Conservation (phyloP, 1,140 invertebrate species). For the Latrodectus geometricus region DNA sequence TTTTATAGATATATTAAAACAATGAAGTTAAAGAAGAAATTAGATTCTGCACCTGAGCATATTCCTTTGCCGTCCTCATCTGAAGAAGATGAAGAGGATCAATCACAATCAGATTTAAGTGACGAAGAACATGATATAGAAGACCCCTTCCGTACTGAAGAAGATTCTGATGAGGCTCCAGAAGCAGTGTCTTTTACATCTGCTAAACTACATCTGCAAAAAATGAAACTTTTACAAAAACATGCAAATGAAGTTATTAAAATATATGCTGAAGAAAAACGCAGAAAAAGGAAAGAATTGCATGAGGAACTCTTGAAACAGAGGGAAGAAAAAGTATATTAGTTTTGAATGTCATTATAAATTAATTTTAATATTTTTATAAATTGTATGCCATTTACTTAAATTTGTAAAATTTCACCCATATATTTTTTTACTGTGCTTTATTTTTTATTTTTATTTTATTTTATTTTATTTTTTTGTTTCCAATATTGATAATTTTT, state of each 20-base stretch:
- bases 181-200: background rate
- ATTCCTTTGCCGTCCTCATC: conserved; percentile 20
- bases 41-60: conserved; percentile 11
- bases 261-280: conserved; percentile 13
- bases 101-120: background rate
- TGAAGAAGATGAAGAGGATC: conserved; percentile 5
- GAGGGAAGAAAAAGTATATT: conserved; percentile 19
- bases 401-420: too few relatives aligned
- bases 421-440: background rate
- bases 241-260: background rate
- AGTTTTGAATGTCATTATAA: background rate
- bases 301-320: conserved; percentile 5
- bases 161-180: conserved; percentile 17
- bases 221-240: background rate
- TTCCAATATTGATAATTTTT: too few relatives aligned
- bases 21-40: background rate
- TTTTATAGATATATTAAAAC: too few relatives aligned
- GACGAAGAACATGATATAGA: conserved; percentile 18
- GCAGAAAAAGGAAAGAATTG: conserved; percentile 10
- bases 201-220: background rate
- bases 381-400: too few relatives aligned
- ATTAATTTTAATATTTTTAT: background rate
- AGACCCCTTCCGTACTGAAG: background rate
- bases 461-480: too few relatives aligned
- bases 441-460: background rate